Evolutionary conservation across 2,113 vertebrate genomes (phyloP).

Genomic region (Diglossa brunneiventris): DNA sequence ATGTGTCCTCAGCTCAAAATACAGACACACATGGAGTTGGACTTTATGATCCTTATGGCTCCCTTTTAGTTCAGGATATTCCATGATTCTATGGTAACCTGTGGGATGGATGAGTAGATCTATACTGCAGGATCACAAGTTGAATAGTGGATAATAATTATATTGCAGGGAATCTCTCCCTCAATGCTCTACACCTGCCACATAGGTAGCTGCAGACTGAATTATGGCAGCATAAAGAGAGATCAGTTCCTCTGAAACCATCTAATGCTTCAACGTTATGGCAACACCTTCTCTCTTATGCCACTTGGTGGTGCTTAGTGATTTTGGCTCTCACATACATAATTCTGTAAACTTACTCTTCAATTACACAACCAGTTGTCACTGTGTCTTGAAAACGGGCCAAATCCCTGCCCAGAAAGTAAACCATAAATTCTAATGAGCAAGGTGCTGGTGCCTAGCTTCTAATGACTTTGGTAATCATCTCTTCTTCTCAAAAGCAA

Average conservation of each 20-base stretch:
- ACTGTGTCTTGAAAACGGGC: neutral
- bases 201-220: neutral
- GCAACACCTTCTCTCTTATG: conserved; percentile 9
- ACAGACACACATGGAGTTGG: neutral
- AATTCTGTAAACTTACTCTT: neutral
- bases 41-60: neutral
- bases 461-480: neutral
- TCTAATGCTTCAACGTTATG: rapidly evolving
- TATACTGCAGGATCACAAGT: neutral
- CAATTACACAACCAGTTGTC: neutral
- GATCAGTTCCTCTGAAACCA: neutral
- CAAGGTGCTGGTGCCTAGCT: neutral
- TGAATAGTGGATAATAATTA: neutral
- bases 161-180: neutral
- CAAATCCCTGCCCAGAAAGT: neutral
- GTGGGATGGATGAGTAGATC: neutral
- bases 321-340: conserved; percentile 9
- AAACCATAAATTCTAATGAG: neutral
- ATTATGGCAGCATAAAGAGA: neutral
- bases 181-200: neutral
- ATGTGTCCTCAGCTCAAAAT: neutral
- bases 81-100: neutral
- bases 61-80: neutral
- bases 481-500: neutral
- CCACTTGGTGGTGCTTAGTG: conserved; percentile 67